Base-by-base conservation (phyloP, 1,140 invertebrate species). In the Cataglyphis hispanica region DNA sequence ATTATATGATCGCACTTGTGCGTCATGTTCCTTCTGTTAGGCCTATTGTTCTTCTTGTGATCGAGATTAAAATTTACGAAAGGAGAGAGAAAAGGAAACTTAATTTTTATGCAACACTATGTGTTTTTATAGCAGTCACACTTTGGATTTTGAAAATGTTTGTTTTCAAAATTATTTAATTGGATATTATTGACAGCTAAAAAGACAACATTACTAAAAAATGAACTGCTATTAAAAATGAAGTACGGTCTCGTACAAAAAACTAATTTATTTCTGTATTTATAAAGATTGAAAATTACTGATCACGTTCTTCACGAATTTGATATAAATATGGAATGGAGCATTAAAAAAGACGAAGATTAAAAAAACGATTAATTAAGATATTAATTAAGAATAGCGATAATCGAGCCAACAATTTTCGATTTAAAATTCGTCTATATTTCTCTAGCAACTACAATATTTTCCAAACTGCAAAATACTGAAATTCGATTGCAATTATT, bases 401-500 rank as follows among this genome's bases (percentile, higher is more conserved):
- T 58, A 72, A 46, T 50, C 43, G 27, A 81, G 40, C 22, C 22
- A 31, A 43, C 19, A 58, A 60, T 19, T 27, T 31, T n/a, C 11
- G 58, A 6, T 53, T 70, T 81, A 13, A 22, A 11, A 16, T 56
- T 43, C 16, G 19, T 77, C 31, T 46, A 27, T 58, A 16, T 25
- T 67, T 27, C 5, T 56, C 34, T 10, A 43, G 10, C 16, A 46
- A 16, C 2, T 50, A 50, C 16, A 56, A 56, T 80, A 70, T 72
- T 72, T 40, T 16, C 60, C 67, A 27, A 83, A 19, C 43, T 83
- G 78, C 67, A 72, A n/a, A n/a, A n/a, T n/a, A n/a, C n/a, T 56
- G 60, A 83, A 60, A 37, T 60, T 69, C 34, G 66, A 83, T 74
- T 72, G 53, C 60, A 83, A 83, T 83, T 83, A 60, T 37, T 43